Conservation (phyloP, 2,113 vertebrate genomes). For the Syngnathus floridae region DNA sequence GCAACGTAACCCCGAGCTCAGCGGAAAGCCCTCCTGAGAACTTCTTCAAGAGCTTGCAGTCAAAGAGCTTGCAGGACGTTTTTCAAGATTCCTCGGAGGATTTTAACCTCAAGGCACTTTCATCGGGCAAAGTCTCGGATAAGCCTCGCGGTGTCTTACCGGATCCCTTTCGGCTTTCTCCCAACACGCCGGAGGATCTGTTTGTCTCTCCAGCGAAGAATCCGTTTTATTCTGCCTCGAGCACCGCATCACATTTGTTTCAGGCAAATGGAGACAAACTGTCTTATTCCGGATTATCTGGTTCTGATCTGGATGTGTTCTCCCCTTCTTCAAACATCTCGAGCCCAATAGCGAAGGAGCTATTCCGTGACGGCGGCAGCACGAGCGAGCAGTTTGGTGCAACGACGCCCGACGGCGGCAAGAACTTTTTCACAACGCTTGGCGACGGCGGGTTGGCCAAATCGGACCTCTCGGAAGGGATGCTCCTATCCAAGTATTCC, state of each 20-base stretch:
- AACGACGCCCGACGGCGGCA: neutral
- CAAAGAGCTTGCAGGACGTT: neutral
- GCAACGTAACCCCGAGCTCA: neutral
- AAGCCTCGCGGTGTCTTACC: neutral
- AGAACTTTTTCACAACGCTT: no score
- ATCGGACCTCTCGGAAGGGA: neutral
- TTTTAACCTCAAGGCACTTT: neutral
- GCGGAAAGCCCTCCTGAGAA: neutral
- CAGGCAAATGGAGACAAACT: neutral
- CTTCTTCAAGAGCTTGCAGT: neutral
- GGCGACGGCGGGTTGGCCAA: neutral
- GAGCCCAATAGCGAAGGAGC: constrained; percentile 27
- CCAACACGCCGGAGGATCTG: neutral
- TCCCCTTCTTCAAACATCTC: constrained; percentile 21
- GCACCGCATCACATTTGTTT: constrained; percentile 15
- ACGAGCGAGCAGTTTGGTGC: constrained; percentile 21
- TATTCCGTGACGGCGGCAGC: constrained; percentile 33
- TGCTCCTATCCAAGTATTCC: neutral
- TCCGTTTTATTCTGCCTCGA: neutral
- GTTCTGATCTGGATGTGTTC: constrained; percentile 17
- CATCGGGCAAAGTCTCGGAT: neutral
- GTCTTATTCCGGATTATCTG: neutral
- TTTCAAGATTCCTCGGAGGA: constrained; percentile 7
- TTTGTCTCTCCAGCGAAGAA: neutral
- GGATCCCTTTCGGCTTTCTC: constrained; percentile 23